These are phyloP conservation scores for Manduca sexta DNA, from an alignment of 1,140 invertebrate genomes.

Conservation along the genomic window DNA sequence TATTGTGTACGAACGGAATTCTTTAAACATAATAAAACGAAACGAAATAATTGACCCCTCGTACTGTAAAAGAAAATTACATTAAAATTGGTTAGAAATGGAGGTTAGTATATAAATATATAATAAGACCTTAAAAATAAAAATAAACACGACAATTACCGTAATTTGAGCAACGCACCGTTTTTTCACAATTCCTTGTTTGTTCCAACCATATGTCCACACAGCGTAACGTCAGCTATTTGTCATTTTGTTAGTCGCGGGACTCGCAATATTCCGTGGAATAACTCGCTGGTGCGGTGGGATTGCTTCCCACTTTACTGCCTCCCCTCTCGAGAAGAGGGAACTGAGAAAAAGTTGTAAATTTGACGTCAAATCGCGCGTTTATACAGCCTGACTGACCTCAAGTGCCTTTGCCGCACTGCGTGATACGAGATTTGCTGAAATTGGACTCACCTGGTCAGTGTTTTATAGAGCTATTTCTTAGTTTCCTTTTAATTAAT, in stretches of 20 bases:
- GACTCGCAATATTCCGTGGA: conserved; percentile 64
- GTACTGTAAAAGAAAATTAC: no score
- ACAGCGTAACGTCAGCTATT: conserved; percentile 42
- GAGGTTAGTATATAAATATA: no score
- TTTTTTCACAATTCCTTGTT: neutral
- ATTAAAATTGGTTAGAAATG: no score
- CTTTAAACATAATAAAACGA: no score
- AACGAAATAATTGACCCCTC: no score
- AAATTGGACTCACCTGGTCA: conserved; percentile 42
- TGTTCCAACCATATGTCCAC: conserved; percentile 11
- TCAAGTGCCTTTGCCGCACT: conserved; percentile 37
- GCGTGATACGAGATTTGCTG: conserved; percentile 42
- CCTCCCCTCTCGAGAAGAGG: conserved; percentile 42
- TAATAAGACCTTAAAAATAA: no score
- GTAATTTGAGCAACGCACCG: neutral
- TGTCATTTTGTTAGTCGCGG: conserved; percentile 70
- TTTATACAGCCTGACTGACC: conserved; percentile 62
- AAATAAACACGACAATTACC: no score
- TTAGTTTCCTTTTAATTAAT: no score
- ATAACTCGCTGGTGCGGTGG: conserved; percentile 58
- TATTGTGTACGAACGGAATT: no score
- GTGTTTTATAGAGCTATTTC: conserved; percentile 17
- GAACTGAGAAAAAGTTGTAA: conserved; percentile 64
- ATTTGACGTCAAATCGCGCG: conserved; percentile 61
- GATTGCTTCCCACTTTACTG: conserved; percentile 68